Evolutionary conservation across 2,888 invertebrate species (phyloP), one percentile per base, ranked within the genome.

Genomic region (Polydrusus tereticollis): DNA sequence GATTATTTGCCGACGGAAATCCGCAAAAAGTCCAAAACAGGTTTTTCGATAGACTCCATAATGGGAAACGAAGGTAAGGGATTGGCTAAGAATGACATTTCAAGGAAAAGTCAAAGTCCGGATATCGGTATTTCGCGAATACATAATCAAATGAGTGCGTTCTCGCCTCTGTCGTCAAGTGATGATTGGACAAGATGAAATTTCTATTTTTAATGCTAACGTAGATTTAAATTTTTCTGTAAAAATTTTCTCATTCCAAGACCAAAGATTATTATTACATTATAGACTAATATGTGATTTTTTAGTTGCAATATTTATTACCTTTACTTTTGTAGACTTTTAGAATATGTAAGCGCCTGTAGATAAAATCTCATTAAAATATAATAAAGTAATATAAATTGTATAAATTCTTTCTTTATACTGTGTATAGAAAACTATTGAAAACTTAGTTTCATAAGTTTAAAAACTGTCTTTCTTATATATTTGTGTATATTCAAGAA

Each of bases 121-220:
- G 81, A 79, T 57, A 77, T 81, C 84, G 76, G 77, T 26, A 71
- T 84, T 59, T 80, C 82, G 21, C 80, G 83, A 58, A 82, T 86
- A 21, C 82, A 86, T 69, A 87, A 88, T 80, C 88, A 90, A 82
- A 88, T 89, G 41, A 88, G 90, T 4, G 93, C 93, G 7, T 93
- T 93, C 82, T 92, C 92, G 1, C 92, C 93, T 4, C 86, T 93
- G 0, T 88, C 87, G 75, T 85, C 81, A 1, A 87, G 88, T 16
- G 90, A 90, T 70, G 90, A 90, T 81, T 90, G 90, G 90, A 87
- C 88, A 79, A 91, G 92, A 87, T 92, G 90, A 90, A 89, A 88
- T 38, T 58, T 52, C 50, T 62, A 36, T 64, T 73, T 75, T 21
- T 68, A 59, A 38, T 64, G 33, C 65, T 58, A 43, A 29, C 21